Evolutionary conservation across 37 sponge, comb jelly and placozoan genomes (phyloP).

Genomic region (Beroe forskalii): DNA sequence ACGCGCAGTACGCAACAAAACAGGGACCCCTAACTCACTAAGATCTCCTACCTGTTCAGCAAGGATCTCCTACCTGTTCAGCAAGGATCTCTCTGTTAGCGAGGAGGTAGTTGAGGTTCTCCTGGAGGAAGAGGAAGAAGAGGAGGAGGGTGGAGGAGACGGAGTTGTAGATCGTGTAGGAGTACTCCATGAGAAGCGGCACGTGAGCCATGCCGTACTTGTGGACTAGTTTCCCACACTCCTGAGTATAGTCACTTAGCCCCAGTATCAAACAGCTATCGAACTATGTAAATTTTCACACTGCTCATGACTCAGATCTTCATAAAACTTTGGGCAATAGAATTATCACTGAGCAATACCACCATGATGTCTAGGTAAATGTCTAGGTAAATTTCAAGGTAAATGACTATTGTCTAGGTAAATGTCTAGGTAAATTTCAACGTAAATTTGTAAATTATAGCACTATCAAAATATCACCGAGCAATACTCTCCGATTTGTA

Average conservation of each 20-base stretch:
- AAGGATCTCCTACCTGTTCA: slow-evolving; percentile 29
- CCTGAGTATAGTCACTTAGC: not conserved
- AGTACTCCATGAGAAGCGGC: slow-evolving; percentile 52
- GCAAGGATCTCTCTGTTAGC: not conserved
- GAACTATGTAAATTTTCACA: too few relatives aligned
- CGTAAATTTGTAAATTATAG: too few relatives aligned
- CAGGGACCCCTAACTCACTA: not conserved
- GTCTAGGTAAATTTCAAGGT: too few relatives aligned
- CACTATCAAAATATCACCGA: too few relatives aligned
- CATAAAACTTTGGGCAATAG: too few relatives aligned
- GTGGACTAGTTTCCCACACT: not conserved
- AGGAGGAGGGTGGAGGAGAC: slow-evolving; percentile 6
- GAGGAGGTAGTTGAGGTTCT: not conserved
- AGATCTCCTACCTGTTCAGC: slow-evolving; percentile 27
- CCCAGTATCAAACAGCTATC: too few relatives aligned
- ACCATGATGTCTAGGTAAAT: too few relatives aligned
- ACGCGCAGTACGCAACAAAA: not conserved
- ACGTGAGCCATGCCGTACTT: slow-evolving; percentile 21
- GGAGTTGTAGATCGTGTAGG: slow-evolving; percentile 52
- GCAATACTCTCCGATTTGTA: too few relatives aligned
- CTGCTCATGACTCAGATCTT: too few relatives aligned
- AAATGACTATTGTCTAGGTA: too few relatives aligned
- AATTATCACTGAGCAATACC: too few relatives aligned
- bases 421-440: too few relatives aligned
- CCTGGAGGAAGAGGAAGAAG: slow-evolving; percentile 16